Evolutionary conservation across 2,888 invertebrate species (phyloP), one percentile per base, ranked within the genome.

Genomic region (Neelides folsomi): DNA sequence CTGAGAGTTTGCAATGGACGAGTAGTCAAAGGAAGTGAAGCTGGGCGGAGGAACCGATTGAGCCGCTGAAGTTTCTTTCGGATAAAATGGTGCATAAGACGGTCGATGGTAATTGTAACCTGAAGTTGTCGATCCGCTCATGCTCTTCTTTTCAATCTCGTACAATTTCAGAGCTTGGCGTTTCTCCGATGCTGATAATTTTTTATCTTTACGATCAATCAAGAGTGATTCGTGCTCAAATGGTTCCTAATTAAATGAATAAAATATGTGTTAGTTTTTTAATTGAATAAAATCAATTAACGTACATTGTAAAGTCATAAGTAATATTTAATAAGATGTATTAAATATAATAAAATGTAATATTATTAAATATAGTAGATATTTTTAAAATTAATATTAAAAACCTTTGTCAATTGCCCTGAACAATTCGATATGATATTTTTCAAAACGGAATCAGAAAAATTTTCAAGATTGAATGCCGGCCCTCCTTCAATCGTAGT

Each of bases 201-300:
- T 89, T 70, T 93, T 86, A 67, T 94, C 94, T 68, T 94, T 93
- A 41, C 92, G 78, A 71, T 95, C 95, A 3, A 94, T 85, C 35
- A 97, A 74, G 49, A 95, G 74, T 9, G 93, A 92, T 70, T 97
- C 95, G 68, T 97, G 95, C 65, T 89, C 86, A 73, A 95, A 95
- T 0, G 95, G 95, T 66, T 86, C 84, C 71, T 71, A 58, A 43
- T 43, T 8, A 46, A 39, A 18, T 48, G 39, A 34, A 16, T 46
- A n/a, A 13, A 35, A 47, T n/a, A 13, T n/a, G 15, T 34, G n/a
- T 43, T 12, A 8, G 18, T n/a, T n/a, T n/a, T n/a, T n/a, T n/a
- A n/a, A n/a, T n/a, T n/a, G n/a, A n/a, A n/a, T n/a, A n/a, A n/a
- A n/a, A n/a, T n/a, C n/a, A n/a, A n/a, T n/a, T n/a, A n/a, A n/a